Evolutionary conservation across 2,888 invertebrate species (phyloP).

Genomic region (Odontocerum albicorne): DNA sequence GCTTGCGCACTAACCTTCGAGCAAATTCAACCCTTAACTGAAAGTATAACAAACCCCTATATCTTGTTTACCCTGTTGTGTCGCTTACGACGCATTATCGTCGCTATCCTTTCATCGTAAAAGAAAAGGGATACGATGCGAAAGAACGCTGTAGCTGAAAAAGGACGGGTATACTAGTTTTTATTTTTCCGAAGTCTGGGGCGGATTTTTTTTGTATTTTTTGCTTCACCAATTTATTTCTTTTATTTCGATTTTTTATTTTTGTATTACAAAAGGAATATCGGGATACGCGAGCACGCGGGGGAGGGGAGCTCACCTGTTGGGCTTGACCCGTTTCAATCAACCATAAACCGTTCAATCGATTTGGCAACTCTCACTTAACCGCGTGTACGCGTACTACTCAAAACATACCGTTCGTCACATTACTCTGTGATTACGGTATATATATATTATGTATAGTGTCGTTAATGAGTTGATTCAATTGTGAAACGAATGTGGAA

Average conservation of each 20-base stretch:
- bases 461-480: no score
- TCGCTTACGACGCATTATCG: constrained; percentile 10
- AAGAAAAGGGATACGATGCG: constrained; percentile 30
- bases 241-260: constrained; percentile 24
- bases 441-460: background rate
- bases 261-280: constrained; percentile 32
- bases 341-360: constrained; percentile 29
- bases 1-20: constrained; percentile 24
- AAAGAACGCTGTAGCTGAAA: constrained; percentile 23
- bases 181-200: constrained; percentile 35
- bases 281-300: constrained; percentile 17
- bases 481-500: no score
- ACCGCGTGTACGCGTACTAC: constrained; percentile 3
- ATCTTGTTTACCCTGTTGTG: background rate
- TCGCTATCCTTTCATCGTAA: constrained; percentile 13
- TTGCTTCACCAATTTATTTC: constrained; percentile 22
- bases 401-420: background rate
- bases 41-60: background rate
- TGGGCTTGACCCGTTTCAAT: constrained; percentile 36
- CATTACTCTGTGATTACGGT: background rate
- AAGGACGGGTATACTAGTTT: constrained; percentile 29
- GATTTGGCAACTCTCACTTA: constrained; percentile 25
- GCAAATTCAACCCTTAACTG: constrained; percentile 13
- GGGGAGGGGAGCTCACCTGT: constrained; percentile 27
- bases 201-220: constrained; percentile 33